Base-by-base conservation (phyloP, 2,113 vertebrate species). In the Calyptomena viridis region DNA sequence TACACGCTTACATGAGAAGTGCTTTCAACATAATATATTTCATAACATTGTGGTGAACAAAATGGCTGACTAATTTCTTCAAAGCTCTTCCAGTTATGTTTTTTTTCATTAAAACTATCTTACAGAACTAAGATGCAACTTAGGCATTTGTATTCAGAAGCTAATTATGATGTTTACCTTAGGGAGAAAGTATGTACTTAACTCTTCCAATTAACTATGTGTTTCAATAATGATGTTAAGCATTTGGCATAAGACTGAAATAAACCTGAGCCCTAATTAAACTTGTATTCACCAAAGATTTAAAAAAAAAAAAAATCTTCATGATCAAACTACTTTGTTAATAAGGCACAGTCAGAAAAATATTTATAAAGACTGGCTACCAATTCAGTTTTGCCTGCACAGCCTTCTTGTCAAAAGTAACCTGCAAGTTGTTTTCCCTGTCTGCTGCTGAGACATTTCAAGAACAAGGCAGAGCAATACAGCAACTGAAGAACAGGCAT, bases 271-370 rank as follows among this genome's bases (percentile, higher is more conserved):
- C 49, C 62, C 68, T 76, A 94, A 93, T 75, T 92, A 84, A 94
- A 87, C 30, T 53, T 72, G 25, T 68, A 68, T 89, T 92, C 64
- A 83, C 33, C 35, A n/a, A 80, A 77, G 13, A 64, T 23, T 31
- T 63, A 42, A 23, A 79, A 77, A 42, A 64, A 67, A 7, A n/a
- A 42, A 64, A 67, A 7, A n/a, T 7, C 28, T 87, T 69, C 25
- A 67, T 33, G 28, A 89, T 74, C n/a, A 79, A 92, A 60, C 74
- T 37, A 28, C 27, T 90, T 75, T 56, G 64, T 87, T 35, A 79
- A 84, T 96, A 97, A 96, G 95, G 94, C 96, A 97, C 92, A 91
- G 86, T 96, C 92, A 92, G 80, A 93, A 77, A 84, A 55, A n/a
- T 66, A 89, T 85, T 83, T 89, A 84, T 82, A 76, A 78, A 90